These are phyloP conservation scores for Odontomachus brunneus DNA, from an alignment of 1,140 invertebrate genomes.

Conservation along the genomic window DNA sequence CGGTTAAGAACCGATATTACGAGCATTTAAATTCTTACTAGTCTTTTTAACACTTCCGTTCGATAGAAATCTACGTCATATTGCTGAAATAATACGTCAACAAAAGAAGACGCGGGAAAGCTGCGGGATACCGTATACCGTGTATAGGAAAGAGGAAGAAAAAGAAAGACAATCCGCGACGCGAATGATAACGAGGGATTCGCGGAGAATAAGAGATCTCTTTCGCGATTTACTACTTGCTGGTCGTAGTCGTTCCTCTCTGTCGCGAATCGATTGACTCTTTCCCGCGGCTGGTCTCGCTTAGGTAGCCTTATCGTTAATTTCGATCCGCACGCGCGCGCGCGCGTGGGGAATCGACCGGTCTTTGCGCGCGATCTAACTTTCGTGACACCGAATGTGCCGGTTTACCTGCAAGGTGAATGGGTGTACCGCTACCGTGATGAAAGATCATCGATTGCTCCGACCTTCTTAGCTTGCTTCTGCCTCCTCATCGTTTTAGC, in stretches of 20 bases:
- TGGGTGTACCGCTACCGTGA: conserved; percentile 18
- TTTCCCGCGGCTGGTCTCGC: not conserved
- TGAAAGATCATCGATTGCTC: conserved; percentile 11
- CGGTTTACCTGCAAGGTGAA: conserved; percentile 7
- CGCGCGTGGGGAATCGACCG: not conserved
- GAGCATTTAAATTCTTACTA: too few relatives aligned
- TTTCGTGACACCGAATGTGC: conserved; percentile 36
- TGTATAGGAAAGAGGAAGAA: not conserved
- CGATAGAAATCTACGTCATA: too few relatives aligned
- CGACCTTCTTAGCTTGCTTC: conserved; percentile 15
- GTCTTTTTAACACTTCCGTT: too few relatives aligned
- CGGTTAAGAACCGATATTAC: too few relatives aligned
- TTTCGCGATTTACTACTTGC: not conserved
- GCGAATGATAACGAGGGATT: not conserved
- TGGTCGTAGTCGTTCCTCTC: not conserved
- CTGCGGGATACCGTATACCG: not conserved
- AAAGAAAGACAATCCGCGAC: not conserved
- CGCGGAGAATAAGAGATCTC: not conserved
- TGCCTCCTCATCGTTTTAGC: not conserved
- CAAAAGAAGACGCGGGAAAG: not conserved
- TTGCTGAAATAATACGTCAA: too few relatives aligned
- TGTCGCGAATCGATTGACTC: not conserved
- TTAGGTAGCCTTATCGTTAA: conserved; percentile 9
- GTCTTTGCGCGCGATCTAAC: conserved; percentile 8
- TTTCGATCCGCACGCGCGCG: conserved; percentile 12